Percentiles rank a stretch among this genome's conserved stretches.
Conservation (phyloP, 2,888 invertebrate genomes). For the Prenolepis imparis region DNA sequence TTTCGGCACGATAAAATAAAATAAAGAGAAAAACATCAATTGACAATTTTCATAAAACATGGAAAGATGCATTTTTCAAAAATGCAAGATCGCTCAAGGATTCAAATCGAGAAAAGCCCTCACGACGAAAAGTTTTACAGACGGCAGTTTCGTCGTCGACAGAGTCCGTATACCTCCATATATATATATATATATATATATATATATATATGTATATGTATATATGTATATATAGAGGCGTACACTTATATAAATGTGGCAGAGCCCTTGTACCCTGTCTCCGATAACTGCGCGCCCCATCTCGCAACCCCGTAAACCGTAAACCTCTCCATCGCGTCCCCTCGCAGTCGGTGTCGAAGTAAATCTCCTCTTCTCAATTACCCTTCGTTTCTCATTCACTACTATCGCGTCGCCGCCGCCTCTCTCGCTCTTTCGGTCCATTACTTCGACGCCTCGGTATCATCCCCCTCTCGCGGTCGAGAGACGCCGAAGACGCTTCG, state of each 20-base stretch:
- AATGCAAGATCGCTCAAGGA: conserved; percentile 47
- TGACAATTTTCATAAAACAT: conserved; percentile 29
- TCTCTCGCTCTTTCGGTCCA: conserved; percentile 77
- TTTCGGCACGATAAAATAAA: not conserved
- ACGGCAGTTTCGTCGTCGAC: conserved; percentile 73
- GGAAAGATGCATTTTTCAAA: conserved; percentile 31
- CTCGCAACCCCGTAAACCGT: conserved; percentile 79
- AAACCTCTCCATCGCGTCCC: conserved; percentile 74
- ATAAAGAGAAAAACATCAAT: not conserved
- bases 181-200: not conserved
- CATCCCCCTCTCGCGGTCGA: conserved; percentile 65
- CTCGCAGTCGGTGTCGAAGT: conserved; percentile 75
- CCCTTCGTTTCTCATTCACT: conserved; percentile 76
- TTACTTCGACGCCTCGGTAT: conserved; percentile 78
- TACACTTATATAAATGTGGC: conserved; percentile 55
- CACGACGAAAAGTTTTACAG: conserved; percentile 75
- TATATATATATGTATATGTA: too few species aligned
- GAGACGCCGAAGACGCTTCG: conserved; percentile 27
- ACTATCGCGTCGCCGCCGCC: conserved; percentile 53
- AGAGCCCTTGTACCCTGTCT: conserved; percentile 65
- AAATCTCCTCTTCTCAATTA: conserved; percentile 86
- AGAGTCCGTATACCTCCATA: conserved; percentile 37
- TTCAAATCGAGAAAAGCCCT: conserved; percentile 10
- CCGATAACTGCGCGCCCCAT: conserved; percentile 75
- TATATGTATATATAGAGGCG: not conserved